Percentiles rank a stretch among this genome's conserved stretches.
Conservation (phyloP, 2,888 invertebrate genomes). For the Eupithecia exiguata region DNA sequence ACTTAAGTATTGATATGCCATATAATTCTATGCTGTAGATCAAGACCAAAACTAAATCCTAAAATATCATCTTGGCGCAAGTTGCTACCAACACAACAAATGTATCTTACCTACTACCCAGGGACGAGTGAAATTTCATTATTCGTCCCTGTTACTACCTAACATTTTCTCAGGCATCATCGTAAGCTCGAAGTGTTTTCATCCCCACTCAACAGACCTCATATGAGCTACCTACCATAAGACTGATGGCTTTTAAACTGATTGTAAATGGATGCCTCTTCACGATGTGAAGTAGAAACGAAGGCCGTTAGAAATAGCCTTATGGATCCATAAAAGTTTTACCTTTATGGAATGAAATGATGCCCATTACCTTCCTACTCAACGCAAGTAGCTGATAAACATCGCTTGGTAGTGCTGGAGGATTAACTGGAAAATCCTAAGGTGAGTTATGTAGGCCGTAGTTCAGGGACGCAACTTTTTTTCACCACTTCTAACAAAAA, state of each 20-base stretch:
- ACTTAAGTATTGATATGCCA: too few species aligned
- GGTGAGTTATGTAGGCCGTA: background rate
- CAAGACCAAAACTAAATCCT: too few species aligned
- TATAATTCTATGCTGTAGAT: too few species aligned
- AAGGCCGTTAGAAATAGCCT: slow-evolving; percentile 18
- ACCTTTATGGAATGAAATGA: slow-evolving; percentile 14
- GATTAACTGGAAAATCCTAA: background rate
- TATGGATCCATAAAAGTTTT: slow-evolving; percentile 16
- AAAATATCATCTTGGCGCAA: too few species aligned
- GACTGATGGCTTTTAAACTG: slow-evolving; percentile 15
- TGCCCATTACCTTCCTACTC: slow-evolving; percentile 6
- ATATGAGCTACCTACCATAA: background rate
- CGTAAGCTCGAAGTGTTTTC: slow-evolving; percentile 9
- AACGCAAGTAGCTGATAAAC: slow-evolving; percentile 3
- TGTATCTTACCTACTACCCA: too few species aligned
- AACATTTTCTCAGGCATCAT: background rate
- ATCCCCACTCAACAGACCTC: slow-evolving; percentile 14
- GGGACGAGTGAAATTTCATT: too few species aligned
- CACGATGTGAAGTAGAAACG: slow-evolving; percentile 8
- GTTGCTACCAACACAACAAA: too few species aligned
- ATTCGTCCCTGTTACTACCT: too few species aligned
- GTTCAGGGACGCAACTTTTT: background rate
- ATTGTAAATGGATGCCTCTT: slow-evolving; percentile 28
- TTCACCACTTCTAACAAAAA: background rate
- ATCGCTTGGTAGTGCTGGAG: background rate